Percentiles rank a stretch among this genome's conserved stretches.
Conservation (phyloP, 2,113 vertebrate genomes). For the Azemiops feae region DNA sequence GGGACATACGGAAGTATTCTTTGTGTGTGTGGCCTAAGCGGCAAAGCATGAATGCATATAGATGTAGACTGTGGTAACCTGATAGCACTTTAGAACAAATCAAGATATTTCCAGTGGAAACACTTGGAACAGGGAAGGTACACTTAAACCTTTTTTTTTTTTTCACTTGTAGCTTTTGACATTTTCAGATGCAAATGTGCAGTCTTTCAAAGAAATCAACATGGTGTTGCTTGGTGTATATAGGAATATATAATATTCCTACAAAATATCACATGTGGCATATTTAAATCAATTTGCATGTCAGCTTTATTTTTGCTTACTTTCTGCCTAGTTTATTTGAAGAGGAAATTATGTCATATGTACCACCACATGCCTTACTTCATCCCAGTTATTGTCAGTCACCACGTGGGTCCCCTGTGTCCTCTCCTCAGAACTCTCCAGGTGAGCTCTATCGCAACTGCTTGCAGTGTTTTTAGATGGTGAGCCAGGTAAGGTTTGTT, state of each 20-base stretch:
- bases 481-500: not conserved
- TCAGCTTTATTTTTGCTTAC: slow-evolving; percentile 19
- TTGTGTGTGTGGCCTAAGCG: not conserved
- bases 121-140: not conserved
- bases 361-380: slow-evolving; percentile 92
- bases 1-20: not conserved
- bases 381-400: slow-evolving; percentile 90
- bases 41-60: not conserved
- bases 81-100: not conserved
- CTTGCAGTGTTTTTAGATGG: not conserved
- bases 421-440: slow-evolving; percentile 96
- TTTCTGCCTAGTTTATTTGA: slow-evolving; percentile 87
- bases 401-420: slow-evolving; percentile 77
- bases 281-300: not conserved
- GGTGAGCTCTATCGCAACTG: slow-evolving; percentile 68
- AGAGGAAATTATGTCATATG: slow-evolving; percentile 99
- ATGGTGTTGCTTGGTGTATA: not conserved
- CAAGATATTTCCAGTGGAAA: not conserved
- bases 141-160: not conserved
- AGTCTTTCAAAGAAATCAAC: not conserved
- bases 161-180: not conserved
- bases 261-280: not conserved
- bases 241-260: not conserved
- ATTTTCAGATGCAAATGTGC: not conserved
- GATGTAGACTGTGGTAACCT: too few species aligned